Conservation (phyloP, 1,140 invertebrate species). For the Diabrotica virgifera region DNA sequence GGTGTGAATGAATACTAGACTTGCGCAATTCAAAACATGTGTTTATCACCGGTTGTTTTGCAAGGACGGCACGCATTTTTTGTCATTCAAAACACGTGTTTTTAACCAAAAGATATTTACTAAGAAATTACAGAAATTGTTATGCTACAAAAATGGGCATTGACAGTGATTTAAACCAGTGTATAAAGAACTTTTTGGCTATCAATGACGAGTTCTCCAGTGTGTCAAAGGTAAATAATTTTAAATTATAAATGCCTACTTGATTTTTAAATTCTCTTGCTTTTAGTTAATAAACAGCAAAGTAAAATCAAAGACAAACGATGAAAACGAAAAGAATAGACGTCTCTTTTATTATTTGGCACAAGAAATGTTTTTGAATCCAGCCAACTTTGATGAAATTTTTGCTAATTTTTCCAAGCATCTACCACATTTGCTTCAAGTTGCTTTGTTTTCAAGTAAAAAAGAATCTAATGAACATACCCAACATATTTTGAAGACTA, state of each 20-base stretch:
- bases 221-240: not conserved
- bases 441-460: constrained; percentile 28
- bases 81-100: no score
- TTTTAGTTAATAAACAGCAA: constrained; percentile 17
- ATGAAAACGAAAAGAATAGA: constrained; percentile 19
- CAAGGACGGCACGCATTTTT: no score
- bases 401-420: constrained; percentile 30
- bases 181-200: not conserved
- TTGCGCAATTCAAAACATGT: no score
- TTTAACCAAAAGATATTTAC: no score
- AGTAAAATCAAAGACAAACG: constrained; percentile 16
- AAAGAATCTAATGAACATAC: constrained; percentile 19
- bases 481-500: constrained; percentile 31
- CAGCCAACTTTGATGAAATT: constrained; percentile 34
- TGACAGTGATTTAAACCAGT: not conserved
- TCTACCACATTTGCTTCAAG: constrained; percentile 32
- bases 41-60: no score
- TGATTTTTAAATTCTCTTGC: not conserved
- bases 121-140: not conserved
- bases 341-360: constrained; percentile 30
- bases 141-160: constrained; percentile 7
- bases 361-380: constrained; percentile 31
- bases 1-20: no score
- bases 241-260: not conserved
- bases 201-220: not conserved